Percentiles rank a stretch among this genome's conserved stretches.
These are phyloP conservation scores for Amyelois transitella DNA, from an alignment of 1,140 invertebrate species.

Conservation along the genomic window DNA sequence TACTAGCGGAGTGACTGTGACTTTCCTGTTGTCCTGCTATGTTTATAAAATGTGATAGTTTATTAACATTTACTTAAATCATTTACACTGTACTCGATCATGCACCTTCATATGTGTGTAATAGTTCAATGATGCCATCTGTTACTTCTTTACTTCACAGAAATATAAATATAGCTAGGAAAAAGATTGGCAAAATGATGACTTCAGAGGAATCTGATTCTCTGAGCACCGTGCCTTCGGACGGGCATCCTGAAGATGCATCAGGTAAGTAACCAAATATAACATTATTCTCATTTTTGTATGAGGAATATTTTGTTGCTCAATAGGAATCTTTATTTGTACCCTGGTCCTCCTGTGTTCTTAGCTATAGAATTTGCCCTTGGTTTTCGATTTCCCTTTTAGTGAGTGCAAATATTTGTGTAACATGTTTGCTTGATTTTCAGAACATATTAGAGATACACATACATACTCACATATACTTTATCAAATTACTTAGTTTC, in stretches of 20 bases:
- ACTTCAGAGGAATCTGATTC: constrained; percentile 57
- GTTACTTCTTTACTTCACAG: neutral
- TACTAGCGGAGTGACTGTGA: neutral
- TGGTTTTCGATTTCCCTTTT: too few relatives aligned
- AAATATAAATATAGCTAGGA: neutral
- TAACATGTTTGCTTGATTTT: too few relatives aligned
- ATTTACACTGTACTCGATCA: neutral
- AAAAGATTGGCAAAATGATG: constrained; percentile 36
- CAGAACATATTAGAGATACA: too few relatives aligned
- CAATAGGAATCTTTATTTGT: too few relatives aligned
- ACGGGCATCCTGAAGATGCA: constrained; percentile 52
- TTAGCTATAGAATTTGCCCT: too few relatives aligned
- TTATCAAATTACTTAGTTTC: too few relatives aligned
- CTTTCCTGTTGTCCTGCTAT: neutral
- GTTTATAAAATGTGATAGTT: neutral
- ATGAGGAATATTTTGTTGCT: too few relatives aligned
- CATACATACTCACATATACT: too few relatives aligned
- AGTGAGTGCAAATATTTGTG: too few relatives aligned
- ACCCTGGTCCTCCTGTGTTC: too few relatives aligned
- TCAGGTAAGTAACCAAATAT: constrained; percentile 32
- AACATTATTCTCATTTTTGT: neutral
- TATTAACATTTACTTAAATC: neutral
- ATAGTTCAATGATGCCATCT: neutral
- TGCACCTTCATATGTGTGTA: neutral
- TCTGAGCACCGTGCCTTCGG: constrained; percentile 47